Conservation (phyloP, 2,797 vertebrate genomes). For the Smutsia temminckii region DNA sequence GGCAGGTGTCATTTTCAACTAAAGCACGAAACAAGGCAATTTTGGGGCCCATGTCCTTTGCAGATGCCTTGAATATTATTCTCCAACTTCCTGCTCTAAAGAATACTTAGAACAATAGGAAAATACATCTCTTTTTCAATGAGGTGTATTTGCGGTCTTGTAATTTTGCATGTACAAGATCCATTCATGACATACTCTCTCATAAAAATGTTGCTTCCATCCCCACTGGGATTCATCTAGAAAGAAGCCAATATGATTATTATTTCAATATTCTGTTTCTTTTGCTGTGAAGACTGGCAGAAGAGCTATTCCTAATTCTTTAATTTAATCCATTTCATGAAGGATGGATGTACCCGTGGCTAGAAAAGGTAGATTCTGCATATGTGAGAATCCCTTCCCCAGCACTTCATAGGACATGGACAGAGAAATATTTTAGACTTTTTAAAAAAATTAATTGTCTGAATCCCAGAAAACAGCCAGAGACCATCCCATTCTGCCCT, state of each 20-base stretch:
- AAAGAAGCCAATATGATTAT: neutral
- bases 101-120: constrained; percentile 26
- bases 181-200: neutral
- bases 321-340: neutral
- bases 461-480: neutral
- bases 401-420: neutral
- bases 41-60: constrained; percentile 52
- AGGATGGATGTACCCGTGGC: neutral
- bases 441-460: neutral
- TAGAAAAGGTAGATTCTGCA: neutral
- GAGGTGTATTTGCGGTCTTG: neutral
- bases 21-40: constrained; percentile 43
- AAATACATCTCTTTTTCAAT: neutral
- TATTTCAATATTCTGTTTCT: neutral
- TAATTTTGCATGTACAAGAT: neutral
- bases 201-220: neutral
- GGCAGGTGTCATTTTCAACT: constrained; percentile 37
- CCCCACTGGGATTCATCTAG: neutral
- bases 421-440: neutral
- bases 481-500: neutral
- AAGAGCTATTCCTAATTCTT: neutral
- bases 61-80: constrained; percentile 47
- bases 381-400: neutral
- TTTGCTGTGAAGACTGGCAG: neutral
- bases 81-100: constrained; percentile 36